Percentiles rank a stretch among this genome's conserved stretches.
These are phyloP conservation scores for Chinchilla lanigera DNA, from an alignment of 2,113 vertebrate genomes.

Conservation along the genomic window DNA sequence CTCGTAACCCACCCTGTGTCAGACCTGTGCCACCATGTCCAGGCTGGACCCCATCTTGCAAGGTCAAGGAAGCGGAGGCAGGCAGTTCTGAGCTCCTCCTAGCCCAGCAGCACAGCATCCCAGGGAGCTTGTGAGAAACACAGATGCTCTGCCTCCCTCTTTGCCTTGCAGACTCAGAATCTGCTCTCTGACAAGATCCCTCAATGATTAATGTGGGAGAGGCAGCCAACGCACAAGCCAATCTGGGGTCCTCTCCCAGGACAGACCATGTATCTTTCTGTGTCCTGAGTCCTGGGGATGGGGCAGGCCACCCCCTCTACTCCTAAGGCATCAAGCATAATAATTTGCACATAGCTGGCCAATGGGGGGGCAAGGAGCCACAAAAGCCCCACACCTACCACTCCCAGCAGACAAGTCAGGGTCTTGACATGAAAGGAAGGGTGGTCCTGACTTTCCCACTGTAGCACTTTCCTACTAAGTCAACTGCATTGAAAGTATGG, in stretches of 20 bases:
- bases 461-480: neutral
- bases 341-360: neutral
- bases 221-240: neutral
- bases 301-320: neutral
- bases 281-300: neutral
- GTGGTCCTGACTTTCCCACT: neutral
- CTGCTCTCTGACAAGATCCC: neutral
- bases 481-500: neutral
- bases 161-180: neutral
- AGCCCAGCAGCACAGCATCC: neutral
- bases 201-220: neutral
- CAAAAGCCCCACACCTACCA: neutral
- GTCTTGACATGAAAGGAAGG: neutral
- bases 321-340: neutral
- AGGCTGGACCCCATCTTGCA: neutral
- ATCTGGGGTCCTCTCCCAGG: neutral
- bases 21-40: neutral
- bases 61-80: neutral
- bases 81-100: neutral
- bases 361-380: no score
- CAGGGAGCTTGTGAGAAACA: neutral
- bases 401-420: neutral
- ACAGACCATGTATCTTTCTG: neutral
- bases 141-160: neutral
- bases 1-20: neutral